phyloP scores from a whole-genome alignment of 2,888 invertebrate genomes.

The Hypena proboscidalis region DNA sequence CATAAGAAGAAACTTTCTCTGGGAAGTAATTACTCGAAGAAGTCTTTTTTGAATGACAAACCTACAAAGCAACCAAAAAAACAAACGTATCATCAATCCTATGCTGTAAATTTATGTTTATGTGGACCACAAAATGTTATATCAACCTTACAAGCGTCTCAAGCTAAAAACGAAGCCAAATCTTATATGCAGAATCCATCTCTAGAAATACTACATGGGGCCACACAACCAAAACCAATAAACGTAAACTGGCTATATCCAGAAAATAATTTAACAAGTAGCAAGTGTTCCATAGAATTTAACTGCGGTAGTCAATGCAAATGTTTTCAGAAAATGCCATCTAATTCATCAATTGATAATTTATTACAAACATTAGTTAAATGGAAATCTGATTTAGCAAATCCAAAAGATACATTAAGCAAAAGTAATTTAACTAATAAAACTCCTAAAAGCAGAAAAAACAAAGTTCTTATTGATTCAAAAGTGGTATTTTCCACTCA shows the following conservation, averaged over 20 bases:
- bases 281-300: slow-evolving; percentile 26
- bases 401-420: slow-evolving; percentile 18
- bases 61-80: slow-evolving; percentile 43
- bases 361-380: slow-evolving; percentile 60
- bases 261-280: slow-evolving; percentile 27
- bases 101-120: slow-evolving; percentile 71
- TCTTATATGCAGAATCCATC: slow-evolving; percentile 37
- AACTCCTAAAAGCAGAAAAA: slow-evolving; percentile 3
- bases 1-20: slow-evolving; percentile 19
- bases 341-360: slow-evolving; percentile 69
- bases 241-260: slow-evolving; percentile 29
- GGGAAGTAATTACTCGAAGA: slow-evolving; percentile 18
- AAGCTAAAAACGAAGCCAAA: slow-evolving; percentile 10
- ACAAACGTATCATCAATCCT: slow-evolving; percentile 50
- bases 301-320: slow-evolving; percentile 53
- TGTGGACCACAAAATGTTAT: slow-evolving; percentile 53
- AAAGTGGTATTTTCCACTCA: slow-evolving; percentile 8
- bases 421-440: slow-evolving; percentile 11
- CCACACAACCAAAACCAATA: slow-evolving; percentile 56
- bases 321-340: slow-evolving; percentile 72
- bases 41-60: slow-evolving; percentile 31
- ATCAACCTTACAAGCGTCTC: slow-evolving; percentile 18
- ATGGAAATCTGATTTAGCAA: slow-evolving; percentile 52
- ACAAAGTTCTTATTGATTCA: slow-evolving; percentile 9
- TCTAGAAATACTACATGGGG: slow-evolving; percentile 36